Base-by-base conservation (phyloP, 2,113 vertebrate species). In the Aramus guarauna region DNA sequence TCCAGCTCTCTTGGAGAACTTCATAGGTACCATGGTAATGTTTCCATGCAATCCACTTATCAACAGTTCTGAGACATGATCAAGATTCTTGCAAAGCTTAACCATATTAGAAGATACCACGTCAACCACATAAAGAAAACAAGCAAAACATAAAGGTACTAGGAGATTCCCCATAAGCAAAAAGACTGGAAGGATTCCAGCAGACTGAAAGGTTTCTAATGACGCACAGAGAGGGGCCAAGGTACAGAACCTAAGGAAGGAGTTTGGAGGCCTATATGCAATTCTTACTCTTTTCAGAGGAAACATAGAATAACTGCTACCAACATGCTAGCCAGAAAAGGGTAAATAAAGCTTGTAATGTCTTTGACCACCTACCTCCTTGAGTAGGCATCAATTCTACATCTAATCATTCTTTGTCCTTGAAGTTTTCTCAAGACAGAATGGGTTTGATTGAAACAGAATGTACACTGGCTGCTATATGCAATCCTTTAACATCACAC, bases 361-460 rank as follows among this genome's bases (percentile, higher is more conserved):
- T 74, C 77, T 96, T 86, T 84, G 86, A 91, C 83, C 52, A 94
- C 79, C 52, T 94, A 89, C 43, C 94, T 93, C 73, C n/a, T 86
- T 91, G 36, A 60, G 72, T 52, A 94, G 79, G 79, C 85, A 88
- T 86, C 8, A 11, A 47, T 92, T 91, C 68, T 52, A 56, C 73
- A 75, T 71, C 92, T 75, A 84, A 89, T 92, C 39, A 89, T 89
- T 62, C 56, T 86, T 64, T 87, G 76, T 85, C 83, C 68, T 82
- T 78, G 29, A 94, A 80, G 58, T 60, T 96, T 83, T 92, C 71
- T 87, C 69, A 77, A 87, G 48, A 64, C 52, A 95, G 69, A 92
- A 41, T 4, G 22, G 52, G 52, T 56, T 89, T 92, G 52, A 93
- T 52, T 78, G 91, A 85, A 96, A 91, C 26, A 64, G 52, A 94